phyloP scores from a whole-genome alignment of 1,140 invertebrate species.

The Myzus persicae region DNA sequence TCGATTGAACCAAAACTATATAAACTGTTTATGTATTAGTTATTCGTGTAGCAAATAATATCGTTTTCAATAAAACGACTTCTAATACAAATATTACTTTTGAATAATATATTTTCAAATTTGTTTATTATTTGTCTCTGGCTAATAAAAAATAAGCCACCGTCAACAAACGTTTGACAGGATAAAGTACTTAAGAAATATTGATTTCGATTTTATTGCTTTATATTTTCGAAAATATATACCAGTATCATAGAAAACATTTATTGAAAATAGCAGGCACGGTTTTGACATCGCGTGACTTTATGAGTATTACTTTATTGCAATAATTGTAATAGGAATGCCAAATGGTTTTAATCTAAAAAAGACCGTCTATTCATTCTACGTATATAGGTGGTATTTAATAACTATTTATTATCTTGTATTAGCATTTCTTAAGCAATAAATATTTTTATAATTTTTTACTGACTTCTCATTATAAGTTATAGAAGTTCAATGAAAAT shows the following conservation, averaged over 20 bases:
- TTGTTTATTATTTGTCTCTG: neutral
- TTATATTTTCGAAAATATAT: conserved; percentile 20
- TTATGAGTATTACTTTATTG: conserved; percentile 15
- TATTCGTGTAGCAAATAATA: neutral
- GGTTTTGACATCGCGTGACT: conserved; percentile 23
- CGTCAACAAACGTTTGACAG: neutral
- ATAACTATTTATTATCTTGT: neutral
- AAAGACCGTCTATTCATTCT: neutral
- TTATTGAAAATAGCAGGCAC: conserved; percentile 16
- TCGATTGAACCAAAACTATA: neutral
- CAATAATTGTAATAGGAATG: conserved; percentile 32
- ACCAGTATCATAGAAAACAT: neutral
- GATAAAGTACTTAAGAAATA: neutral
- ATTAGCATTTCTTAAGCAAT: no score
- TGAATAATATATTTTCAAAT: neutral
- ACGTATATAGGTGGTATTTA: neutral
- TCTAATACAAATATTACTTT: neutral
- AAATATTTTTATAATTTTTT: no score
- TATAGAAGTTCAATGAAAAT: no score
- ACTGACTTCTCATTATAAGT: no score
- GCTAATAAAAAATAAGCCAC: neutral
- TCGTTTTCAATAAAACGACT: neutral
- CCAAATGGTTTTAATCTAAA: conserved; percentile 39
- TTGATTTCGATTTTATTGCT: conserved; percentile 41
- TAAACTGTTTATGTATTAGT: neutral